phyloP scores from a whole-genome alignment of 2,797 vertebrate species.

The Avahi laniger region DNA sequence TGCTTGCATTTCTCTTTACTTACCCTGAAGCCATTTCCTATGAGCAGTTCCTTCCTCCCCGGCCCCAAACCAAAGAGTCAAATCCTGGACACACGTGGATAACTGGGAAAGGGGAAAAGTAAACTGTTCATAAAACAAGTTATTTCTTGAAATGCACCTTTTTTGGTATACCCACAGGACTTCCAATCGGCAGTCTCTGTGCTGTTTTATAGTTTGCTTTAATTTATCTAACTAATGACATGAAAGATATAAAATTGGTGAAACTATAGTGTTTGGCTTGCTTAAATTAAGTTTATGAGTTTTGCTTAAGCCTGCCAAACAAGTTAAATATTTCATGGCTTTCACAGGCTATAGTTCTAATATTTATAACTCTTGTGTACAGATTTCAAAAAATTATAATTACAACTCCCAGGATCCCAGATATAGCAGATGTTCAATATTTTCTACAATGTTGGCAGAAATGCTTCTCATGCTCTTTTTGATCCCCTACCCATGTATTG shows the following conservation, averaged over 20 bases:
- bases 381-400: conserved; percentile 92
- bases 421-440: conserved; percentile 91
- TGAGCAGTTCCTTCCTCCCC: neutral
- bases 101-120: conserved; percentile 72
- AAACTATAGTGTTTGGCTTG: conserved; percentile 88
- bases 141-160: conserved; percentile 77
- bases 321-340: conserved; percentile 92
- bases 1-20: conserved; percentile 49
- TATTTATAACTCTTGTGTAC: conserved; percentile 92
- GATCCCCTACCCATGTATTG: conserved; percentile 87
- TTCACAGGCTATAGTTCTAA: conserved; percentile 90
- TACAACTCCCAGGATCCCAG: conserved; percentile 90
- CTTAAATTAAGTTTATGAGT: conserved; percentile 91
- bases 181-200: conserved; percentile 75
- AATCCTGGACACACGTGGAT: conserved; percentile 58
- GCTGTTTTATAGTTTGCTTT: conserved; percentile 80
- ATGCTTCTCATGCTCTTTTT: conserved; percentile 88
- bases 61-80: neutral
- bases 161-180: conserved; percentile 71
- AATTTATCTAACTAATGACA: conserved; percentile 88
- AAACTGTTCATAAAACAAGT: conserved; percentile 78
- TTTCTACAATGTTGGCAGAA: conserved; percentile 89
- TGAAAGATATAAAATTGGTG: conserved; percentile 86
- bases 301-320: conserved; percentile 90
- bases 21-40: conserved; percentile 59